Conservation (phyloP, 2,797 vertebrate species). For the Labeo calbasu region DNA sequence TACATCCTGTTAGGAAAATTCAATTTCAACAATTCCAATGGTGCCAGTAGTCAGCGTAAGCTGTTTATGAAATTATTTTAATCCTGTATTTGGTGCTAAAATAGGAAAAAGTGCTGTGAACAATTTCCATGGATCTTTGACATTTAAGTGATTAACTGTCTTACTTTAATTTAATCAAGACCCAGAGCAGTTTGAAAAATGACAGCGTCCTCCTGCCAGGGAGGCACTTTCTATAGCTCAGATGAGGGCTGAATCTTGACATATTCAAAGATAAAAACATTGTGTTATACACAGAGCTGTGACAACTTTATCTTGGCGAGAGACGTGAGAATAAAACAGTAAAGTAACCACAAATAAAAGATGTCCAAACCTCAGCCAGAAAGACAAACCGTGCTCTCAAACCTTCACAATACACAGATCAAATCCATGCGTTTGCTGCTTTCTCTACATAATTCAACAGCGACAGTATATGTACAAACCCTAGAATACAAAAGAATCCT, state of each 20-base stretch:
- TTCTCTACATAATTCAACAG: constrained; percentile 55
- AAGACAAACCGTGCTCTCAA: constrained; percentile 17
- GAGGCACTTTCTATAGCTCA: not conserved
- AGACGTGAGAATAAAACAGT: constrained; percentile 11
- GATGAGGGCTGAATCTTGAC: not conserved
- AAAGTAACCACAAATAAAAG: constrained; percentile 34
- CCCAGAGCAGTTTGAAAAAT: constrained; percentile 31
- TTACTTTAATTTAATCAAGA: constrained; percentile 49
- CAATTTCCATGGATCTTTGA: constrained; percentile 47
- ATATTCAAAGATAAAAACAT: constrained; percentile 10
- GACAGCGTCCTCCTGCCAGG: constrained; percentile 1
- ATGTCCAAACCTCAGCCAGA: not conserved
- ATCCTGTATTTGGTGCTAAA: constrained; percentile 38
- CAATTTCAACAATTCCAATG: constrained; percentile 34
- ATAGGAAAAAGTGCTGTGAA: constrained; percentile 18
- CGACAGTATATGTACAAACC: not conserved
- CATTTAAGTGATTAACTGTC: constrained; percentile 47
- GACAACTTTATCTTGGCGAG: constrained; percentile 30
- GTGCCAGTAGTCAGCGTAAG: constrained; percentile 37
- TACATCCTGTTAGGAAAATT: constrained; percentile 43
- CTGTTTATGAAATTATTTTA: constrained; percentile 48
- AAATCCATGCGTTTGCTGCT: constrained; percentile 28
- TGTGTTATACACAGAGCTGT: constrained; percentile 5
- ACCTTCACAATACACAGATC: constrained; percentile 4
- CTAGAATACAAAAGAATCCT: not conserved